Conservation (phyloP, 2,797 vertebrate species). For the Gambusia yucatana region DNA sequence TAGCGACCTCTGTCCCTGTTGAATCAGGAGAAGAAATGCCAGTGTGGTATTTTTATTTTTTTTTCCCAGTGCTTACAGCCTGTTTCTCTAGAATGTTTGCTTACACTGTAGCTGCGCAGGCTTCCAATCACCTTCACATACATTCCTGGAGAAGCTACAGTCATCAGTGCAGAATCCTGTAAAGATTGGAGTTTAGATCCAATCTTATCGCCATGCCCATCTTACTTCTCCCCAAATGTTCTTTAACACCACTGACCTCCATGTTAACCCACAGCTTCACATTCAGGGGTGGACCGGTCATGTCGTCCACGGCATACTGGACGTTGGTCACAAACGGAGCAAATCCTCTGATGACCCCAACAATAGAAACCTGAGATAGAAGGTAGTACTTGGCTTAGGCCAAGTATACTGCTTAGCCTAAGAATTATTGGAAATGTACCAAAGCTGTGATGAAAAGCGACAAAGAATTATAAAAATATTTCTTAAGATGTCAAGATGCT, state of each 20-base stretch:
- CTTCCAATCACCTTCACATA: constrained; percentile 66
- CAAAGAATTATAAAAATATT: neutral
- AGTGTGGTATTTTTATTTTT: neutral
- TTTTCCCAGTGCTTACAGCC: neutral
- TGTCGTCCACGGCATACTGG: constrained; percentile 72
- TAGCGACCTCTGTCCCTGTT: constrained; percentile 55
- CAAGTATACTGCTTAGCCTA: too few relatives aligned
- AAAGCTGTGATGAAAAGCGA: neutral
- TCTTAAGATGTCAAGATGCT: neutral
- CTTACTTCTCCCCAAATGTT: neutral
- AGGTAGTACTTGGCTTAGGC: neutral
- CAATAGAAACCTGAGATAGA: constrained; percentile 60
- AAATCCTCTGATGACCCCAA: constrained; percentile 60
- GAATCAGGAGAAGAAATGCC: neutral
- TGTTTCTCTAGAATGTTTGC: neutral
- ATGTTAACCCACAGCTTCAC: constrained; percentile 66
- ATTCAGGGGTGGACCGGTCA: constrained; percentile 65
- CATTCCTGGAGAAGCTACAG: constrained; percentile 18
- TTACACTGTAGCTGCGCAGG: constrained; percentile 39
- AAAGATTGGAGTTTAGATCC: neutral
- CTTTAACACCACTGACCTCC: constrained; percentile 47
- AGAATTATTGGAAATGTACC: neutral
- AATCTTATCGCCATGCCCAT: neutral
- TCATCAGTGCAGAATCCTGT: constrained; percentile 14
- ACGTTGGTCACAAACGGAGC: constrained; percentile 32